Evolutionary conservation across 2,113 vertebrate genomes (phyloP).

Genomic region (Sprattus sprattus): DNA sequence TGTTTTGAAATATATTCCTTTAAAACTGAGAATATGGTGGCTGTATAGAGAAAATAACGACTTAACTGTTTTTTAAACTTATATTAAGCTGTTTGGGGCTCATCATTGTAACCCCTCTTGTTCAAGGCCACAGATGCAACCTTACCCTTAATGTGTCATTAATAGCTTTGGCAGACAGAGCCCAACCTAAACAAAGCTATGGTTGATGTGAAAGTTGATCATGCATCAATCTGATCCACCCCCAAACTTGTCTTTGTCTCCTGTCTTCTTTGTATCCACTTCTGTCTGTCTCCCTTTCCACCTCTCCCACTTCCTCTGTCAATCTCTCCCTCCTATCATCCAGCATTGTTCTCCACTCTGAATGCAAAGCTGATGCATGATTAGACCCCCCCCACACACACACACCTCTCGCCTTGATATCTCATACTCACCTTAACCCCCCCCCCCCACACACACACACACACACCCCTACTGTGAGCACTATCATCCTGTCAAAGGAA

Average conservation of each 20-base stretch:
- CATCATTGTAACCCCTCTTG: background rate
- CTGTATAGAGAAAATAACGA: background rate
- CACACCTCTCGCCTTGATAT: background rate
- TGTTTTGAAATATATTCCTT: background rate
- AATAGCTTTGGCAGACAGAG: background rate
- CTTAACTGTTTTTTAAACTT: background rate
- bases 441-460: background rate
- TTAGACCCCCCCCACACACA: background rate
- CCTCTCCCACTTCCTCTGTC: background rate
- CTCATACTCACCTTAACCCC: background rate
- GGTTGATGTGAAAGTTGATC: conserved; percentile 54
- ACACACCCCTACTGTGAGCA: conserved; percentile 53
- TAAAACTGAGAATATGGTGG: background rate
- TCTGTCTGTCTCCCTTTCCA: conserved; percentile 29
- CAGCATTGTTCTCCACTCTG: background rate
- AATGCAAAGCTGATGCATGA: background rate
- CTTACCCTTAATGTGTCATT: background rate
- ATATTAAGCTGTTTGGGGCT: background rate
- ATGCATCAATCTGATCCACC: conserved; percentile 46
- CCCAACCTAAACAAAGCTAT: background rate
- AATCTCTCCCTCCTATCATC: background rate
- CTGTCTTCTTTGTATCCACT: background rate
- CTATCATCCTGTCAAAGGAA: conserved; percentile 63
- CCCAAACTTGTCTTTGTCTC: conserved; percentile 50
- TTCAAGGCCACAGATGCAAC: background rate